Evolutionary conservation across 2,888 invertebrate species (phyloP).

Genomic region (Meiosimyza platycephala): DNA sequence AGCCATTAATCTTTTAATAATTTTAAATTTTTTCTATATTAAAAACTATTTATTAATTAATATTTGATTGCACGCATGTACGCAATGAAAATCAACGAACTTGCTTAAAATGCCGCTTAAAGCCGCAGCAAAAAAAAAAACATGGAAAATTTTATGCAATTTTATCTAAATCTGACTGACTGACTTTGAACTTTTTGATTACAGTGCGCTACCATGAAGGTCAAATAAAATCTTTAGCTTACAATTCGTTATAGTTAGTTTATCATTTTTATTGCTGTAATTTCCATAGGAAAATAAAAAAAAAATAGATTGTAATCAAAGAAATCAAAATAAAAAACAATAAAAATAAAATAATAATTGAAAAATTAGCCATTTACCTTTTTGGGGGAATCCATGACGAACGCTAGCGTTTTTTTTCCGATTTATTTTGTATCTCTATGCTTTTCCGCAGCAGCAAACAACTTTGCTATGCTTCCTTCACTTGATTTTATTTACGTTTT

Average conservation of each 20-base stretch:
- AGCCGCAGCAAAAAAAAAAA: too few species aligned
- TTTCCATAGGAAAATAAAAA: not conserved
- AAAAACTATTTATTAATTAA: conserved; percentile 51
- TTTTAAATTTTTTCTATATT: too few species aligned
- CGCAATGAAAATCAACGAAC: conserved; percentile 41
- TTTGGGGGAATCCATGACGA: conserved; percentile 57
- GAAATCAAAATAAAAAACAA: not conserved
- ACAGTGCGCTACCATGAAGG: conserved; percentile 3
- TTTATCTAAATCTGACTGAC: not conserved
- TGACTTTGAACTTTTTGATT: conserved; percentile 23
- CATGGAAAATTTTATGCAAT: not conserved
- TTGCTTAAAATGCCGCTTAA: not conserved
- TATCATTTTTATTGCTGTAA: not conserved
- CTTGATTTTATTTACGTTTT: conserved; percentile 1
- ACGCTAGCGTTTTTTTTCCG: conserved; percentile 38
- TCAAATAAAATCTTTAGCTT: not conserved
- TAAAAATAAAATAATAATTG: not conserved
- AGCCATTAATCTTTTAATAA: too few species aligned
- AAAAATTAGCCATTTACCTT: conserved; percentile 50
- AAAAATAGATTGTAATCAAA: not conserved
- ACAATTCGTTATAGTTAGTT: too few species aligned
- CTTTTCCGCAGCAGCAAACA: not conserved
- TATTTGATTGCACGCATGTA: conserved; percentile 30
- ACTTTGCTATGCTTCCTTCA: conserved; percentile 13
- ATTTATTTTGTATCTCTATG: conserved; percentile 13